Base-by-base conservation (phyloP, 1,140 invertebrate species). In the Orchesella cincta region DNA sequence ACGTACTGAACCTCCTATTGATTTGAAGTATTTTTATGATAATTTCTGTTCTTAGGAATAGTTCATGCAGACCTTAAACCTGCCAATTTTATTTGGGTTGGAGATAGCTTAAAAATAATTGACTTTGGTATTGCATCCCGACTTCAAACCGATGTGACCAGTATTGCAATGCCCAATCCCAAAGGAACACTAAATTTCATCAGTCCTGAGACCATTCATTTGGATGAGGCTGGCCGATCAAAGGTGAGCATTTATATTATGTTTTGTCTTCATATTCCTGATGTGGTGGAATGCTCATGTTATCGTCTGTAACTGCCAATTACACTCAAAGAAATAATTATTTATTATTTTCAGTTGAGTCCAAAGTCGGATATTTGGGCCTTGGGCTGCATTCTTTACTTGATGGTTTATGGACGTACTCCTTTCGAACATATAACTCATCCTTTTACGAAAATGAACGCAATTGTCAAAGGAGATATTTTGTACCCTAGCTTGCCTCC, bases 121-220 rank as follows among this genome's bases (percentile, higher is more conserved):
- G 97, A 99, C 87, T 99, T 99, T 88, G 97, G 97, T 29, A 99
- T 99, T 82, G 93, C 97, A n/a, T 94, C 94, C 67, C 91, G 91
- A 71, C 89, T 99, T 71, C 91, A 94, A 82, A 88, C 90, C 54
- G 96, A 98, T 84, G 92, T 92, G 84, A 98, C 97, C 0, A 95
- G 93, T 83, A 92, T 98, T 39, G 87, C 94, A 20, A 95, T 94
- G 84, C 90, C 93, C 80, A 89, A 90, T 74, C 90, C 90, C 70
- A 89, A 90, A 52, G 97, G 97, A 33, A 98, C 97, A 0, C 91
- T 94, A 82, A 98, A 97, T 86, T 98, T 97, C 85, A 98, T 98
- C 85, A 96, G 95, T 85, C 97, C 97, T 0, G 97, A 99, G 88
- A 93, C 95, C 1, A 88, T 98, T 77, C 87, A 88, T 83, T 88